These are phyloP conservation scores for Hippoglossus hippoglossus DNA, from an alignment of 2,797 vertebrate species.

Conservation along the genomic window DNA sequence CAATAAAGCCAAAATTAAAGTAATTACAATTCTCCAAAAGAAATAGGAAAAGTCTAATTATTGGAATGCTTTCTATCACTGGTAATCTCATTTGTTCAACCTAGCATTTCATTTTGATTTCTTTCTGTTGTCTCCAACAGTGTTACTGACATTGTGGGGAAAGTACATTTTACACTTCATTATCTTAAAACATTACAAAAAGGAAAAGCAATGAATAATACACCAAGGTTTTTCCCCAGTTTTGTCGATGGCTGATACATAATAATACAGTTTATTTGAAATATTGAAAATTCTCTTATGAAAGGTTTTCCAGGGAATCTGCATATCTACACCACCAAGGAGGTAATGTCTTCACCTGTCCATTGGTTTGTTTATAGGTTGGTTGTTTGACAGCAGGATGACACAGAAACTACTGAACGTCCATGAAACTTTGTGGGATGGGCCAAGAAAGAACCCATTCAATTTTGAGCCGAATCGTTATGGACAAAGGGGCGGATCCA, in stretches of 20 bases:
- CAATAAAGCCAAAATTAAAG: constrained; percentile 34
- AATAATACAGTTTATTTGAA: not conserved
- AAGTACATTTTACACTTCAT: not conserved
- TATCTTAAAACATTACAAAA: not conserved
- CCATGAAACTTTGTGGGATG: too few species aligned
- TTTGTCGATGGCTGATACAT: not conserved
- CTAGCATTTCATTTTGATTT: constrained; percentile 1
- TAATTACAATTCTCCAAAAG: constrained; percentile 38
- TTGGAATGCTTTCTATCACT: not conserved
- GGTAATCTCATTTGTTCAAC: constrained; percentile 10
- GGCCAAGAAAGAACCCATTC: too few species aligned
- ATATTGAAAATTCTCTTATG: not conserved
- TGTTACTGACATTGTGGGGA: not conserved
- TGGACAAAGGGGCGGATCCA: too few species aligned
- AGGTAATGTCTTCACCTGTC: too few species aligned
- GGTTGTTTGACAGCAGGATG: not conserved
- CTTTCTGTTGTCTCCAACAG: not conserved
- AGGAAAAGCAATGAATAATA: not conserved
- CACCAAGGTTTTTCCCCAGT: not conserved
- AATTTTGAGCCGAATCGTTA: too few species aligned
- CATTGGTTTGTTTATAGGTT: too few species aligned
- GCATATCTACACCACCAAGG: too few species aligned
- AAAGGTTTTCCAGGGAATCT: too few species aligned
- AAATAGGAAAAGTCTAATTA: constrained; percentile 26
- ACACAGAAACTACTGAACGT: too few species aligned